A percentile compares a stretch with the other conserved stretches of the same genome.
Evolutionary conservation across 2,888 invertebrate genomes (phyloP).

Genomic region (Scaptomyza cyrtandrae): DNA sequence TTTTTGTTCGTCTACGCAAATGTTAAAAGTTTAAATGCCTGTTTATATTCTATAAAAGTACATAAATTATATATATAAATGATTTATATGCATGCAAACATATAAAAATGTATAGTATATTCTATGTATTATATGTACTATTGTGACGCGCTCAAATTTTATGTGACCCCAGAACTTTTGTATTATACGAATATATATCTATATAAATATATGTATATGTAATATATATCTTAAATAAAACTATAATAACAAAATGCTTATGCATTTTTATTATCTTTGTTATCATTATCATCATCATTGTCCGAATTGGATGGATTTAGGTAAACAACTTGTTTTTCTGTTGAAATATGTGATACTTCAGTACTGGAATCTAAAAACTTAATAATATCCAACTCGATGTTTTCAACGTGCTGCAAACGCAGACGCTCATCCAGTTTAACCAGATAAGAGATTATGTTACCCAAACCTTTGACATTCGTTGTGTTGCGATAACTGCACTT

Average conservation of each 20-base stretch:
- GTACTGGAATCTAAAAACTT: background rate
- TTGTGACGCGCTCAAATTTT: constrained; percentile 40
- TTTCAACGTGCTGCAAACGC: constrained; percentile 17
- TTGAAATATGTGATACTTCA: background rate
- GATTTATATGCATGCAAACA: constrained; percentile 24
- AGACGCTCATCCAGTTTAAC: constrained; percentile 26
- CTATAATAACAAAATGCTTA: background rate
- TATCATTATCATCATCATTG: background rate
- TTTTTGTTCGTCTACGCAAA: constrained; percentile 30
- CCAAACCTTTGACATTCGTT: constrained; percentile 88
- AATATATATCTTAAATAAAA: constrained; percentile 34
- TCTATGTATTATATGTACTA: constrained; percentile 7
- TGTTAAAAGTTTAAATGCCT: constrained; percentile 38
- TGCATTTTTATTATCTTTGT: background rate
- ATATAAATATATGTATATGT: constrained; percentile 46
- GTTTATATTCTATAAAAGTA: constrained; percentile 53
- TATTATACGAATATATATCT: constrained; percentile 56
- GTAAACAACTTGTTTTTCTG: background rate
- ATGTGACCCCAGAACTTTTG: constrained; percentile 51
- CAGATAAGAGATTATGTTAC: constrained; percentile 88
- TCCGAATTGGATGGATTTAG: background rate
- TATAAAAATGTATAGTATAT: constrained; percentile 12
- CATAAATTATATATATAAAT: constrained; percentile 20
- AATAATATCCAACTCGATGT: background rate
- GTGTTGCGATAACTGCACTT: constrained; percentile 88